phyloP scores from a whole-genome alignment of 2,888 invertebrate genomes.

The Drosophila neutralis region DNA sequence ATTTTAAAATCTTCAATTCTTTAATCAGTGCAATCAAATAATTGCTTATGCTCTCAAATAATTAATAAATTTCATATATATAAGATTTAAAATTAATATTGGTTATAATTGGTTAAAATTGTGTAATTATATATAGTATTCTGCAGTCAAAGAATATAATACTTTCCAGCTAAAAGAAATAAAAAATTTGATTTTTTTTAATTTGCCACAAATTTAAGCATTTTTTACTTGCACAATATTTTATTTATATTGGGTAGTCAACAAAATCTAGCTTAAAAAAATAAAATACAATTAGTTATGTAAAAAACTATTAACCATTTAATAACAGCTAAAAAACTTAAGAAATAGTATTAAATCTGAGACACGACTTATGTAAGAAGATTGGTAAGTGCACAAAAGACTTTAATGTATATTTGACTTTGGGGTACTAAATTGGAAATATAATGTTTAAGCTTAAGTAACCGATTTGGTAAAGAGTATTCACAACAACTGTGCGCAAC shows the following conservation, averaged over 20 bases:
- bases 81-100: not conserved
- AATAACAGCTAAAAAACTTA: not conserved
- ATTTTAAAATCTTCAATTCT: no score
- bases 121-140: not conserved
- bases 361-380: not conserved
- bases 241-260: not conserved
- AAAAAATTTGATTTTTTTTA: not conserved
- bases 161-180: not conserved
- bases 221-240: not conserved
- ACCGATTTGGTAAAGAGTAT: constrained; percentile 24
- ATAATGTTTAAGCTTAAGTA: constrained; percentile 7
- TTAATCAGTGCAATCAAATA: no score
- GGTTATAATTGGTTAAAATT: not conserved
- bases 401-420: not conserved
- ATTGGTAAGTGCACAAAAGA: not conserved
- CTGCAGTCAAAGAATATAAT: not conserved
- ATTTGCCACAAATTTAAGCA: not conserved
- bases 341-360: not conserved
- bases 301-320: not conserved
- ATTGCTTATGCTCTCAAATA: not conserved
- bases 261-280: not conserved
- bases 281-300: not conserved
- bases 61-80: not conserved
- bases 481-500: constrained; percentile 2
- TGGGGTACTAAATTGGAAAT: not conserved